Evolutionary conservation across 2,113 vertebrate species (phyloP).

Genomic region (Eurystomus gularis): DNA sequence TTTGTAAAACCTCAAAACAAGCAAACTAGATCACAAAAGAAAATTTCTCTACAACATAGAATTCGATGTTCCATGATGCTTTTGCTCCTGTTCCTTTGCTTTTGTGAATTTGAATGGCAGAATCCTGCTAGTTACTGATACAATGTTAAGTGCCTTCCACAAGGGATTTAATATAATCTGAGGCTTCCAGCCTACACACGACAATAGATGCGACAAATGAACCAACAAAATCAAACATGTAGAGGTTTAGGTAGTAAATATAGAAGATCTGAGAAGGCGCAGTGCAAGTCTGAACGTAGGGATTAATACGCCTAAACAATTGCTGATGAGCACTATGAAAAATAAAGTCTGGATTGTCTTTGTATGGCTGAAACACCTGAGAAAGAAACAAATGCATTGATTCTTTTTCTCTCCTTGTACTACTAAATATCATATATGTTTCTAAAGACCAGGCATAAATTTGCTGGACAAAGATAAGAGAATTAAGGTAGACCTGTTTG

Average conservation of each 20-base stretch:
- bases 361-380: background rate
- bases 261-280: background rate
- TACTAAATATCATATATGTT: background rate
- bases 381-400: background rate
- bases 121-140: background rate
- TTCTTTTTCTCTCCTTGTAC: background rate
- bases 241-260: background rate
- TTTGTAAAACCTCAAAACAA: background rate
- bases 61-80: background rate
- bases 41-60: background rate
- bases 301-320: background rate
- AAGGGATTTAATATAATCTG: background rate
- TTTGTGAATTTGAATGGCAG: background rate
- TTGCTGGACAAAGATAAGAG: background rate
- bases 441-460: background rate
- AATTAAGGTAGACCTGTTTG: background rate
- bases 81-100: background rate
- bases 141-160: background rate
- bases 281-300: background rate
- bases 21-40: background rate
- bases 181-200: background rate
- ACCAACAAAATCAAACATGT: background rate
- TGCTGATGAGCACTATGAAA: background rate
- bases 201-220: background rate
- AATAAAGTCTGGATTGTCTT: background rate